Evolutionary conservation across 2,113 vertebrate genomes (phyloP), one percentile per base, ranked within the genome.

Genomic region (Anser cygnoides): DNA sequence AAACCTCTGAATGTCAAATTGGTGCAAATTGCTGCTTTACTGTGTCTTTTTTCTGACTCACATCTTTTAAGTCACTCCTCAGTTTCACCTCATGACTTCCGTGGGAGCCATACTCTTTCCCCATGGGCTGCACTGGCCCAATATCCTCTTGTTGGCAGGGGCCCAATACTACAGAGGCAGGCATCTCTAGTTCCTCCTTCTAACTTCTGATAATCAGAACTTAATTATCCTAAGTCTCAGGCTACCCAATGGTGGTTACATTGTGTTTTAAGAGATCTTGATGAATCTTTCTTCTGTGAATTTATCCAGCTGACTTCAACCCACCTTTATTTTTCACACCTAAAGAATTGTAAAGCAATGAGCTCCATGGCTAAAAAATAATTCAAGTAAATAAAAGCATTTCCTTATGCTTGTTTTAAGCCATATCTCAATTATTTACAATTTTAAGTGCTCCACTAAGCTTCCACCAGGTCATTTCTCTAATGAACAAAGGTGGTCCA

Each of bases 1-100:
- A 68, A 49, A 72, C n/a, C 21, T 93, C 73, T 35, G 49, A 89
- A 79, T 22, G 43, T 65, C 84, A 93, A 75, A 89, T 68, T 3
- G 1, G 52, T 43, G 77, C 52, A 91, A 75, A 81, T 44, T 59
- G 9, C 35, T 75, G 22, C 12, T 82, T 85, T 72, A 22, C 46
- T 18, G 57, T 25, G 35, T 57, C 43, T 65, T 49, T 80, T 43
- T 68, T 75, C n/a, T 58, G 71, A 83, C 54, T 61, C 35, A 19
- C 0, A 2, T 23, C 26, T 76, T 63, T 35, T 50, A 77, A 87
- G 29, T 46, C 7, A 33, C n/a, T 59, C 46, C 37, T 93, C 12
- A 4, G 31, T 49, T 84, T 28, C 33, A 65, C 22, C 37, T 86
- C 61, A 62, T 11, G 7, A 21, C 75, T 59, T 67, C 39, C 61